A percentile compares a stretch with the other conserved stretches of the same genome.
Conservation (phyloP, 2,113 vertebrate genomes). For the Suricata suricatta region DNA sequence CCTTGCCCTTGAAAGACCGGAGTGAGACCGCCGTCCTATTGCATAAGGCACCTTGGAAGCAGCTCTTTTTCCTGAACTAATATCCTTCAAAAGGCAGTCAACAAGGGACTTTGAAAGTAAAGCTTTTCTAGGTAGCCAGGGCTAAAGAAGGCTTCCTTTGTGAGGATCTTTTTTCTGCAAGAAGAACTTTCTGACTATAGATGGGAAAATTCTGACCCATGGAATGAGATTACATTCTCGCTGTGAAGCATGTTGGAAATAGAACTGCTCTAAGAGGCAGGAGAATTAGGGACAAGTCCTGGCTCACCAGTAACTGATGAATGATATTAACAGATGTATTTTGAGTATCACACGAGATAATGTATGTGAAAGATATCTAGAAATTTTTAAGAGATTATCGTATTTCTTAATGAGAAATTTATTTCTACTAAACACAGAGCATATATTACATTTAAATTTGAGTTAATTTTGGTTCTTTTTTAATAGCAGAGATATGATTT, state of each 20-base stretch:
- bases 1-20: background rate
- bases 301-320: background rate
- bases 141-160: background rate
- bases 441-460: slow-evolving; percentile 11
- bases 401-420: background rate
- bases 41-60: background rate
- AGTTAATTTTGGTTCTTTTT: slow-evolving; percentile 7
- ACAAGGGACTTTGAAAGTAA: background rate
- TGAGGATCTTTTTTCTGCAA: background rate
- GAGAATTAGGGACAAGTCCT: background rate
- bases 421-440: background rate
- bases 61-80: background rate
- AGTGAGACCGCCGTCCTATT: background rate
- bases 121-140: background rate
- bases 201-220: background rate
- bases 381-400: background rate
- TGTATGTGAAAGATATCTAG: background rate
- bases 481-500: background rate
- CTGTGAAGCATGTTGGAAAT: background rate
- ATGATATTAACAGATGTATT: background rate
- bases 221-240: background rate
- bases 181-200: background rate
- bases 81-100: background rate
- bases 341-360: background rate
- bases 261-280: background rate